Percentiles rank a stretch among this genome's conserved stretches.
These are phyloP conservation scores for Festucalex cinctus DNA, from an alignment of 2,113 vertebrate genomes.

Conservation along the genomic window DNA sequence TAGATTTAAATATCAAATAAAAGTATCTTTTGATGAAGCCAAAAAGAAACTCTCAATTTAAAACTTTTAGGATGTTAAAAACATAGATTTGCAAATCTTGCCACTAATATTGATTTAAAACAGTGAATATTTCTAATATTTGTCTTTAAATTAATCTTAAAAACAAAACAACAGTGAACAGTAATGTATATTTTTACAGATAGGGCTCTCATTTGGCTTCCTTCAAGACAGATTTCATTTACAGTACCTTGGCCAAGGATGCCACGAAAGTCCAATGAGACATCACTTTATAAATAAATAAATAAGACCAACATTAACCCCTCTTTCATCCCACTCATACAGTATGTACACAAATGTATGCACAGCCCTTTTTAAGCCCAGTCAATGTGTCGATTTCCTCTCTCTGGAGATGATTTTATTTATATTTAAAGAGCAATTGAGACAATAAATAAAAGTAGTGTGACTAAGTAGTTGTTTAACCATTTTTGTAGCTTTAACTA, in stretches of 20 bases:
- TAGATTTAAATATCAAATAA: conserved; percentile 2
- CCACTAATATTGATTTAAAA: background rate
- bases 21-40: conserved; percentile 21
- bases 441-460: background rate
- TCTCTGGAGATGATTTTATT: background rate
- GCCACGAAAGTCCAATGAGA: conserved; percentile 28
- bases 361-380: conserved; percentile 31
- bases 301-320: conserved; percentile 56
- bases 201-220: conserved; percentile 10
- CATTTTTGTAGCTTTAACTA: background rate
- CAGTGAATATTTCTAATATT: background rate
- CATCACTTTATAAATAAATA: conserved; percentile 66
- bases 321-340: conserved; percentile 35
- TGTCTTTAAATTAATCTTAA: conserved; percentile 3
- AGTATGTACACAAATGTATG: conserved; percentile 49
- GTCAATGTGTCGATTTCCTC: conserved; percentile 25
- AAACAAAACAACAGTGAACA: background rate
- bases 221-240: conserved; percentile 21
- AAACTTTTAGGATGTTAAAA: conserved; percentile 9
- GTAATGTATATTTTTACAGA: background rate
- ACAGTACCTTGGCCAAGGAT: conserved; percentile 25
- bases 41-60: conserved; percentile 25
- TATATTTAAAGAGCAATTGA: background rate
- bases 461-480: background rate
- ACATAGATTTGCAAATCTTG: background rate